Base-by-base conservation (phyloP, 1,140 invertebrate genomes). In the Carposina sasakii region DNA sequence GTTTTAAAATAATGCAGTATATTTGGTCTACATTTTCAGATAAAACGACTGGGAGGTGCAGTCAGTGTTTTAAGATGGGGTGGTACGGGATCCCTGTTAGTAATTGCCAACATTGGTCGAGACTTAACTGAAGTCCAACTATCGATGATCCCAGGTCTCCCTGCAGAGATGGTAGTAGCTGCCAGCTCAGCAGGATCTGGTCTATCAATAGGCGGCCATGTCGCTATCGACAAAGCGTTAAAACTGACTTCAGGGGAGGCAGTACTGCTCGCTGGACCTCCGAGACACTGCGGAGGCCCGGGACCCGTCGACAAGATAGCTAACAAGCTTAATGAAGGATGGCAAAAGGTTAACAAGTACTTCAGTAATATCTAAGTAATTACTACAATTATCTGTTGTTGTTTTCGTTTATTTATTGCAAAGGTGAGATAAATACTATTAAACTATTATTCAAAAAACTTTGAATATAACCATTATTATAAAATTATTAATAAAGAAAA, bases 291-390 rank as follows among this genome's bases (percentile, higher is more conserved):
- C 21, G 71, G 69, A 2, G 77, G 78, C 0, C 72, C 81, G 0
- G 79, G 81, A 0, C 83, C 83, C 0, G 77, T 85, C 0, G 79
- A 84, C 39, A 83, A 79, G 45, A 85, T 85, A 22, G 62, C 81
- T 16, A 77, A 37, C 36, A 85, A 82, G 54, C 45, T 85, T 4
- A 58, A 68, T 3, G 83, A 85, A 46, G 83, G 81, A 0, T 79
- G 76, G 76, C 79, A 84, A 52, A 85, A 82, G 49, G 52, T 85
- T 17, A 84, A 79, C 52, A 78, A 78, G 46, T 85, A 82, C 52
- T 83, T 85, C 48, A 68, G 67, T 41, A 71, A 57, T 47, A 34
- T 48, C 5, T 75, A 66, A 48, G 16, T 28, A 12, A 6, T 28
- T 28, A 12, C 6, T 6, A 28, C 24, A 6, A 12, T 28, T 28